Evolutionary conservation across 1,140 invertebrate genomes (phyloP).

Genomic region (Saccostrea glomerata): DNA sequence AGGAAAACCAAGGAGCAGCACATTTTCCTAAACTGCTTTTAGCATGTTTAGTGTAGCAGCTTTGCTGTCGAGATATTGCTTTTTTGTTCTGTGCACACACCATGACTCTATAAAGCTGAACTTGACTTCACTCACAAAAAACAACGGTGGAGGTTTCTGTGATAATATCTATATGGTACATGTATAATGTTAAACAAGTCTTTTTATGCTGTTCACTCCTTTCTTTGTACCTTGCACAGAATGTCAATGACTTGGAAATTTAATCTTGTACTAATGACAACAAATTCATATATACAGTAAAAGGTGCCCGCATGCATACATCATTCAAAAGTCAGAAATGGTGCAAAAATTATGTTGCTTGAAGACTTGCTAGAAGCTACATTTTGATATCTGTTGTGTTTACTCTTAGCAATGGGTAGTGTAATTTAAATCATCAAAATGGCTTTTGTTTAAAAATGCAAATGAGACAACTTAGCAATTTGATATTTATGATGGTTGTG

Average conservation of each 20-base stretch:
- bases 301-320: neutral
- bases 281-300: neutral
- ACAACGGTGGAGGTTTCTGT: slow-evolving; percentile 18
- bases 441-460: slow-evolving; percentile 3
- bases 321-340: neutral
- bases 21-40: slow-evolving; percentile 59
- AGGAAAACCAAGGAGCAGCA: slow-evolving; percentile 73
- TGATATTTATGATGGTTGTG: slow-evolving; percentile 3
- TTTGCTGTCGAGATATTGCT: slow-evolving; percentile 1
- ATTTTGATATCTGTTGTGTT: neutral
- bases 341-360: neutral
- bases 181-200: neutral
- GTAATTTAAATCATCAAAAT: neutral
- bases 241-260: neutral
- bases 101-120: neutral
- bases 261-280: neutral
- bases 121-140: neutral
- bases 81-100: neutral
- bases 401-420: neutral
- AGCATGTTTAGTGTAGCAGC: neutral
- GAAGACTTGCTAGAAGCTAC: neutral
- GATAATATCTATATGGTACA: slow-evolving; percentile 1
- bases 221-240: neutral
- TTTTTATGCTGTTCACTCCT: neutral
- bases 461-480: neutral